These are phyloP conservation scores for Vanessa cardui DNA, from an alignment of 2,888 invertebrate species.

Conservation along the genomic window DNA sequence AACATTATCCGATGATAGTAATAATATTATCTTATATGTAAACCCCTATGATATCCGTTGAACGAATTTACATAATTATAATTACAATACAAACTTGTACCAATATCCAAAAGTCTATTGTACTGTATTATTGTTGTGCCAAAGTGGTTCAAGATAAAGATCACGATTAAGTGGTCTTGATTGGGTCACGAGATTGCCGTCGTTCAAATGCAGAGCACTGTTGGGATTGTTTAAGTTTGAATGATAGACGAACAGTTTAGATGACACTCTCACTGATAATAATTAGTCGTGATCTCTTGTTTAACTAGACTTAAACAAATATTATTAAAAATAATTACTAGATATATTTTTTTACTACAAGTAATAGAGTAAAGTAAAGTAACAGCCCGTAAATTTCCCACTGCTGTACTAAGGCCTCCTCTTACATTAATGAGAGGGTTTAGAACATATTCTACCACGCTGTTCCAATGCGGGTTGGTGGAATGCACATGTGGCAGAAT, in stretches of 20 bases:
- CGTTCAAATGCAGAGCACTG: constrained; percentile 27
- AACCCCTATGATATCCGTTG: too few relatives aligned
- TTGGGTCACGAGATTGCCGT: constrained; percentile 28
- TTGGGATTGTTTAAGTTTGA: constrained; percentile 26
- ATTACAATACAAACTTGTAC: not conserved
- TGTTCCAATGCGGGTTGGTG: too few relatives aligned
- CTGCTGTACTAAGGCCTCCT: too few relatives aligned
- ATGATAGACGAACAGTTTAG: constrained; percentile 21
- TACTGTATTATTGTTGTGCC: constrained; percentile 19
- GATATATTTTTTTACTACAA: too few relatives aligned
- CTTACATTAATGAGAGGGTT: too few relatives aligned
- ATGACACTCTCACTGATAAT: constrained; percentile 2
- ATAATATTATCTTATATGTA: too few relatives aligned
- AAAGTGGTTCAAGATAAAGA: constrained; percentile 25
- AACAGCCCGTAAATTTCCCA: too few relatives aligned
- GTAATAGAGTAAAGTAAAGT: too few relatives aligned
- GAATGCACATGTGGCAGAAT: too few relatives aligned
- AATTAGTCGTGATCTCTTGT: not conserved
- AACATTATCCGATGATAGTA: too few relatives aligned
- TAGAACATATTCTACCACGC: too few relatives aligned
- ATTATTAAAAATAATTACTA: too few relatives aligned
- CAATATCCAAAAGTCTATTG: constrained; percentile 12
- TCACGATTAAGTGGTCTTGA: constrained; percentile 30
- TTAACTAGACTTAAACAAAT: not conserved
- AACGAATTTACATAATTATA: not conserved